These are phyloP conservation scores for Iphiclides podalirius DNA, from an alignment of 2,888 invertebrate species.

Conservation along the genomic window DNA sequence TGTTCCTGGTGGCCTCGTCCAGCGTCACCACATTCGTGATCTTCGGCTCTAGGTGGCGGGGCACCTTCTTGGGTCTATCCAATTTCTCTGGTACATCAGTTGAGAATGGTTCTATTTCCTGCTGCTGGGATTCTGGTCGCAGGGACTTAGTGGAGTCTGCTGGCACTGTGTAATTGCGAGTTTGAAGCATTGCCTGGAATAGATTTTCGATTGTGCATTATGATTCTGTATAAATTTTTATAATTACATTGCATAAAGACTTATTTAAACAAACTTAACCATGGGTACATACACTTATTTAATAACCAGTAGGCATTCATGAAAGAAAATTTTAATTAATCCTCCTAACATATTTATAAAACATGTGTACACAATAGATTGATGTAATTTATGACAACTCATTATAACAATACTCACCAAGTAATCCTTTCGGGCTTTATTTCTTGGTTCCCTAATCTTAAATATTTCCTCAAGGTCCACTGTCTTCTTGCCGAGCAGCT, in stretches of 20 bases:
- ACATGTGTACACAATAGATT: too few relatives aligned
- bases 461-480: conserved; percentile 72
- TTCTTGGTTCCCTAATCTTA: conserved; percentile 61
- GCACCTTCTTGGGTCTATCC: conserved; percentile 45
- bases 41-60: conserved; percentile 65
- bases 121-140: conserved; percentile 42
- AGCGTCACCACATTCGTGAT: conserved; percentile 60
- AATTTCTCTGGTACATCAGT: conserved; percentile 24
- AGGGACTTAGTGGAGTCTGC: conserved; percentile 57
- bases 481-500: conserved; percentile 82
- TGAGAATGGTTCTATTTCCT: conserved; percentile 27
- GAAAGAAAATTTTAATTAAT: background rate
- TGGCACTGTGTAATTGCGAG: conserved; percentile 61
- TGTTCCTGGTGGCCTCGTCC: conserved; percentile 73
- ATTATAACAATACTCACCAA: conserved; percentile 55
- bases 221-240: too few relatives aligned
- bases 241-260: too few relatives aligned
- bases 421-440: conserved; percentile 65
- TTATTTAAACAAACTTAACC: too few relatives aligned
- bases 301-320: background rate
- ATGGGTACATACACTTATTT: too few relatives aligned
- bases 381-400: too few relatives aligned
- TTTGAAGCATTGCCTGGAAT: conserved; percentile 60
- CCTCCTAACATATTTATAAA: too few relatives aligned
- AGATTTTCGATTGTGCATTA: too few relatives aligned